These are phyloP conservation scores for Scaeva pyrastri DNA, from an alignment of 2,888 invertebrate species.

Conservation along the genomic window DNA sequence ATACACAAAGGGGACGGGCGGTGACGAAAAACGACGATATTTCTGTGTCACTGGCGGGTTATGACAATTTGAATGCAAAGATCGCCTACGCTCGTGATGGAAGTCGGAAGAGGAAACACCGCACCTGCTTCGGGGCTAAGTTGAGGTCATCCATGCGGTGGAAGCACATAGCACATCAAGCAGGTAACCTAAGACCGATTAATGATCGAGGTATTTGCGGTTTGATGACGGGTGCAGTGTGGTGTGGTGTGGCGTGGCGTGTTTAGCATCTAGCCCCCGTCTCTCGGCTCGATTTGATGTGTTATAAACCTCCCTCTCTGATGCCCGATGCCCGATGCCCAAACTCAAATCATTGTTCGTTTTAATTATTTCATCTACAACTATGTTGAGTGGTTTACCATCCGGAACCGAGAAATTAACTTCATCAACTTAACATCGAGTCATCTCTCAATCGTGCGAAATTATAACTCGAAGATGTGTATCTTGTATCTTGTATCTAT, in stretches of 20 bases:
- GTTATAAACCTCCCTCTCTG: background rate
- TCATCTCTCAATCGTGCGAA: conserved; percentile 70
- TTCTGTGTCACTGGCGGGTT: conserved; percentile 70
- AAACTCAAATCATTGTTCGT: conserved; percentile 33
- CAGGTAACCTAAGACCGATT: conserved; percentile 42
- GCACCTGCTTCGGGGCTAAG: conserved; percentile 39
- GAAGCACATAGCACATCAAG: background rate
- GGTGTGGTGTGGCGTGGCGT: too few species aligned
- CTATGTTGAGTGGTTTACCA: conserved; percentile 59
- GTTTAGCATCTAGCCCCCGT: background rate
- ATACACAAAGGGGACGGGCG: background rate
- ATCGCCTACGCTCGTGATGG: conserved; percentile 54
- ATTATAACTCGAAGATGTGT: conserved; percentile 51
- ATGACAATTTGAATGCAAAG: conserved; percentile 42
- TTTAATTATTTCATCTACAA: conserved; percentile 58
- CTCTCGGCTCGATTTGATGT: background rate
- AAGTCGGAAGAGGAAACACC: conserved; percentile 1
- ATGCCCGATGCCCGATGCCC: background rate
- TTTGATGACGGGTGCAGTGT: background rate
- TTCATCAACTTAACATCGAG: conserved; percentile 59
- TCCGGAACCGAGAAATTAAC: conserved; percentile 67
- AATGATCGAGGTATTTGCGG: conserved; percentile 41
- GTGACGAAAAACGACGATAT: conserved; percentile 31
- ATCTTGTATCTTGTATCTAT: conserved; percentile 19
- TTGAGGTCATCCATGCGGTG: conserved; percentile 39